A percentile compares a stretch with the other conserved stretches of the same genome.
These are phyloP conservation scores for Sminthurides aquaticus DNA, from an alignment of 2,888 invertebrate genomes.

Conservation along the genomic window DNA sequence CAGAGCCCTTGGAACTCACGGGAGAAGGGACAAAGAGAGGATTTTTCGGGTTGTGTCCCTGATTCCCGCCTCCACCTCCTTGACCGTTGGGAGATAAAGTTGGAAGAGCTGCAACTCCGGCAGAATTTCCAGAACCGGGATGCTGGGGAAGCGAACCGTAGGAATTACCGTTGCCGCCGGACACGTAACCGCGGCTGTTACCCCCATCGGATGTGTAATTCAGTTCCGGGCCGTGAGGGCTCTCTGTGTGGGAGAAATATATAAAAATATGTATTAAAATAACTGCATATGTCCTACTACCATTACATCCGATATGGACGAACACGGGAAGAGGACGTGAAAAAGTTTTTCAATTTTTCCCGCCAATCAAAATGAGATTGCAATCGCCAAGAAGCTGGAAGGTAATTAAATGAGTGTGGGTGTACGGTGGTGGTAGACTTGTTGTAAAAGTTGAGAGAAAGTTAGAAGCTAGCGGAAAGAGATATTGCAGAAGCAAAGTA, in stretches of 20 bases:
- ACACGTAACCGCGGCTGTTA: conserved; percentile 29
- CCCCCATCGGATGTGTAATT: conserved; percentile 40
- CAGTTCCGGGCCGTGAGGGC: conserved; percentile 34
- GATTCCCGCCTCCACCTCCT: conserved; percentile 28
- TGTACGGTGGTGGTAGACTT: too few relatives aligned
- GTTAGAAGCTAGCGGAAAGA: too few relatives aligned
- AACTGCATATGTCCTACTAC: background rate
- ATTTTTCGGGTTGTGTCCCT: conserved; percentile 40
- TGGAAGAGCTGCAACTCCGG: conserved; percentile 13
- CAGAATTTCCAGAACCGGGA: too few relatives aligned
- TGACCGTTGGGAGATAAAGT: conserved; percentile 17
- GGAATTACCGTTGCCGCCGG: conserved; percentile 21
- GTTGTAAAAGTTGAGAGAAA: too few relatives aligned
- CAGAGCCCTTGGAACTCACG: conserved; percentile 42
- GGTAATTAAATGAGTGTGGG: background rate
- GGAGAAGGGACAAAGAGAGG: conserved; percentile 43
- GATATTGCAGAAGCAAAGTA: too few relatives aligned
- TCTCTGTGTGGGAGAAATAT: conserved; percentile 30
- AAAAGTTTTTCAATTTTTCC: background rate
- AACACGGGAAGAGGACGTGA: too few relatives aligned
- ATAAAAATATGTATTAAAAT: background rate
- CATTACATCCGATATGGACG: background rate
- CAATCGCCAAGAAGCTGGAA: background rate
- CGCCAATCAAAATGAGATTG: background rate
- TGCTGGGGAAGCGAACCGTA: conserved; percentile 29